Evolutionary conservation across 2,797 vertebrate genomes (phyloP).

Genomic region (Dendrocincla tyrannina): DNA sequence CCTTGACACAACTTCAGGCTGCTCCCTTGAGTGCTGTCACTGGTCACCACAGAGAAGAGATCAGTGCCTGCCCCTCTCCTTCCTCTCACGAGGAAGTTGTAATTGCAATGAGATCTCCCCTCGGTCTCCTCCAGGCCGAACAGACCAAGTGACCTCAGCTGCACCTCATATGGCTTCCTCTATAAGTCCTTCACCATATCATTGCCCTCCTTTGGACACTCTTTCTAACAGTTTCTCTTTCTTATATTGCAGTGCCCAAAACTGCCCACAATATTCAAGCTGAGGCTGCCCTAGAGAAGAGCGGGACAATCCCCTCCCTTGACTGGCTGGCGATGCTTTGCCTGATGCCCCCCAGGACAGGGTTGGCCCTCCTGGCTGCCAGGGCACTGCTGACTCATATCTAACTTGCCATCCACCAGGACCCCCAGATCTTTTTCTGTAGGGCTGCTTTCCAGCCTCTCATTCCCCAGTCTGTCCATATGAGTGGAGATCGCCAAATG

Average conservation of each 20-base stretch:
- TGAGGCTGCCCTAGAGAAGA: neutral
- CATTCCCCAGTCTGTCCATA: neutral
- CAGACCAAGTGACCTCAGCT: neutral
- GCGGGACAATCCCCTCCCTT: neutral
- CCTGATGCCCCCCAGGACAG: neutral
- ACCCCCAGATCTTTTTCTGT: neutral
- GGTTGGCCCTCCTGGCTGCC: neutral
- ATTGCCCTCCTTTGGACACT: neutral
- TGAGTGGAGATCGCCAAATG: neutral
- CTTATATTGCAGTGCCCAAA: neutral
- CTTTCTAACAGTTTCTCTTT: neutral
- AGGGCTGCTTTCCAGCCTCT: neutral
- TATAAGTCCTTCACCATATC: neutral
- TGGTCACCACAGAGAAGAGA: neutral
- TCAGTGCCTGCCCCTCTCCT: neutral
- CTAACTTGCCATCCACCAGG: rapidly evolving
- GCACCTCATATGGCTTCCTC: rapidly evolving
- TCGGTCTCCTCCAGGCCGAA: neutral
- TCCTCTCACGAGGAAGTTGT: neutral
- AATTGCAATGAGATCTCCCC: neutral
- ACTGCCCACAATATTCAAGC: neutral
- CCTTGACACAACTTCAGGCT: neutral
- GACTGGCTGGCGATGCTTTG: rapidly evolving
- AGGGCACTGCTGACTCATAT: neutral
- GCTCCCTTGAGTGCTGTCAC: neutral